These are phyloP conservation scores for Seira ritae DNA, from an alignment of 2,888 invertebrate species.

Conservation along the genomic window DNA sequence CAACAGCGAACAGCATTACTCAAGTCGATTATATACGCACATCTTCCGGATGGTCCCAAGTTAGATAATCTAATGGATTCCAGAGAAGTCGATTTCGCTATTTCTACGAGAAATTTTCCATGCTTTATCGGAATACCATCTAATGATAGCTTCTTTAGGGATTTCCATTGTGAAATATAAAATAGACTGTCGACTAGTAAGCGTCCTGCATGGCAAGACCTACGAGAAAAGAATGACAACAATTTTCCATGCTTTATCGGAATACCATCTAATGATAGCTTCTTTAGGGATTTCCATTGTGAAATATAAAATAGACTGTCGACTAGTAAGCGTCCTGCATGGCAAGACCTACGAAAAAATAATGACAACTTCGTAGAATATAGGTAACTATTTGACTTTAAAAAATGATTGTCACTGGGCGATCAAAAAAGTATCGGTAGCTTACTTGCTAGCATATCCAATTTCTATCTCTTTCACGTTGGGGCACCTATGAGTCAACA, in stretches of 20 bases:
- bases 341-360: slow-evolving; percentile 47
- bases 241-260: slow-evolving; percentile 68
- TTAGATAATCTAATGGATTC: slow-evolving; percentile 64
- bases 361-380: too few relatives aligned
- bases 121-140: slow-evolving; percentile 64
- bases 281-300: slow-evolving; percentile 61
- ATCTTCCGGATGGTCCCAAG: slow-evolving; percentile 65
- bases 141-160: slow-evolving; percentile 64
- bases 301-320: slow-evolving; percentile 59
- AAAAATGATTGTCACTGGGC: slow-evolving; percentile 9
- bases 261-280: slow-evolving; percentile 64
- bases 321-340: slow-evolving; percentile 59
- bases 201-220: slow-evolving; percentile 61
- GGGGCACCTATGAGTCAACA: slow-evolving; percentile 56
- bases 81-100: slow-evolving; percentile 50
- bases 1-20: slow-evolving; percentile 60
- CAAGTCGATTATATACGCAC: slow-evolving; percentile 63
- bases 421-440: too few relatives aligned
- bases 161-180: slow-evolving; percentile 59
- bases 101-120: slow-evolving; percentile 67
- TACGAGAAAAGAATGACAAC: slow-evolving; percentile 32
- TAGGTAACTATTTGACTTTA: too few relatives aligned
- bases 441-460: slow-evolving; percentile 63
- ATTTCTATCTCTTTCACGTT: slow-evolving; percentile 69
- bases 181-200: slow-evolving; percentile 57